Evolutionary conservation across 2,888 invertebrate genomes (phyloP), one percentile per base, ranked within the genome.

Genomic region (Brenthis daphne): DNA sequence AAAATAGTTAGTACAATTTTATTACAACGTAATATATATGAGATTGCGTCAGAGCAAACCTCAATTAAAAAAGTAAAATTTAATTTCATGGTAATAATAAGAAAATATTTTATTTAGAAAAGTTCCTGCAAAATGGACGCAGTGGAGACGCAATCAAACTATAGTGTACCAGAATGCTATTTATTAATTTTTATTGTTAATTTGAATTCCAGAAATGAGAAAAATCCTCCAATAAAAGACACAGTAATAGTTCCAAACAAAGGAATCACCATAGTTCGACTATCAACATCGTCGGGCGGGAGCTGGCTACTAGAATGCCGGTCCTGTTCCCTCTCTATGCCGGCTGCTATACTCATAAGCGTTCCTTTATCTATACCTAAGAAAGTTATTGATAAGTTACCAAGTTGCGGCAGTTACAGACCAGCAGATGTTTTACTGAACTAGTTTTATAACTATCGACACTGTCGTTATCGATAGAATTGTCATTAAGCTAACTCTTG

Each of bases 211-310:
- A 93, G 94, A 70, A 94, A 94, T 76, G 76, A 92, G 0, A 77
- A 82, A 65, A 89, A 90, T 70, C 94, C 95, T 0, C 93, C 94
- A 0, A 76, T 86, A 13, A 95, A 95, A 77, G 95, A 96, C 77
- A 94, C 95, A 1, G 87, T 95, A 29, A 87, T 89, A 0, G 94
- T 95, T 0, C 95, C 95, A 0, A 94, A 95, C 74, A 94, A 94
- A 73, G 95, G 96, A 1, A 94, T 91, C 74, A 88, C 92, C 0
- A 88, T 95, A 48, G 83, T 94, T 6, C 83, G 94, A 63, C 85
- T 95, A 66, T 82, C 87, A n/a, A 90, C 94, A 3, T 90, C 93
- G 53, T 93, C 93, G 70, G 94, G 93, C 47, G 95, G 95, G 43
- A 84, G 84, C 57, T 93, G 92, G 93, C 73, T 93, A 29, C 76